phyloP scores from a whole-genome alignment of 2,797 vertebrate species.

The Psittacula echo region DNA sequence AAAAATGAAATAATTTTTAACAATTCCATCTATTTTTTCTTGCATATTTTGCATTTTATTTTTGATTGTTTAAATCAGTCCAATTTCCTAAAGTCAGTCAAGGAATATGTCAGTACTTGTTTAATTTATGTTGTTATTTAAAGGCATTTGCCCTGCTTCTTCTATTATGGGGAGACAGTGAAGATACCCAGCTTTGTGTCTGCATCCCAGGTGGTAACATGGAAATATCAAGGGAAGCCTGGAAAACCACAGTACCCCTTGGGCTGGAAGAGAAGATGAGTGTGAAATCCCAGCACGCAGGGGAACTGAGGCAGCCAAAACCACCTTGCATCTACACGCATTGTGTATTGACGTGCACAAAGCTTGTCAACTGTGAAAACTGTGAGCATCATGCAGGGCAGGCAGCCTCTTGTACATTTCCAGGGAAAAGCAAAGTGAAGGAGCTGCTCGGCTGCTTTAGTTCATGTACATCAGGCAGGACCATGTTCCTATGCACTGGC shows the following conservation, averaged over 20 bases:
- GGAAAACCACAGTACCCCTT: background rate
- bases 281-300: background rate
- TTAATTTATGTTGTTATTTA: background rate
- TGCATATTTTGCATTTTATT: background rate
- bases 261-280: background rate
- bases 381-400: background rate
- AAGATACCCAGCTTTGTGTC: background rate
- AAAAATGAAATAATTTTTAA: background rate
- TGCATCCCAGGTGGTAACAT: background rate
- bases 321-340: background rate
- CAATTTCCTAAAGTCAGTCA: background rate
- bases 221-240: background rate
- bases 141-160: background rate
- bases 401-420: background rate
- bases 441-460: background rate
- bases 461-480: background rate
- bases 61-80: background rate
- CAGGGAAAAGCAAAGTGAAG: background rate
- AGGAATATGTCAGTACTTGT: background rate
- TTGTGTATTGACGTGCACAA: accelerated
- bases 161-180: background rate
- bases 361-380: background rate
- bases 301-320: background rate
- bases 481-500: background rate
- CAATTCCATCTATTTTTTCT: background rate